These are phyloP conservation scores for Anser brachyrhynchus DNA, from an alignment of 2,113 vertebrate genomes.

Conservation along the genomic window DNA sequence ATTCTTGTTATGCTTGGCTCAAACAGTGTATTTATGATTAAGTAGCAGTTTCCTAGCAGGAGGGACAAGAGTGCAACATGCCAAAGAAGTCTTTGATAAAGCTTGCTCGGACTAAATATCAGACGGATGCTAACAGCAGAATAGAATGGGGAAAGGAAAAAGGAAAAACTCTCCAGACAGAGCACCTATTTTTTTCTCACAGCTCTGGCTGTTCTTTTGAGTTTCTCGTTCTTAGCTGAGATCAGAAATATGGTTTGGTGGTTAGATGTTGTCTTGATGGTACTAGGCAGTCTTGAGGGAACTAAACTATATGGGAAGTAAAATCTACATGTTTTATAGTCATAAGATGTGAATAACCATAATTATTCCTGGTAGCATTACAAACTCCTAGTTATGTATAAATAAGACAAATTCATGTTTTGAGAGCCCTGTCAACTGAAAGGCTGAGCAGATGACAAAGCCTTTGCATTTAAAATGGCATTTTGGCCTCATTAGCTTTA, in stretches of 20 bases:
- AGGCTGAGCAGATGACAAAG: constrained; percentile 15
- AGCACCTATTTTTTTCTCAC: neutral
- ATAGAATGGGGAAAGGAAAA: neutral
- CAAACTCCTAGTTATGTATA: neutral
- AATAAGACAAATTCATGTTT: neutral
- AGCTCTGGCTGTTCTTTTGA: neutral
- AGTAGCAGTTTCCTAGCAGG: neutral
- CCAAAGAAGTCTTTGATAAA: neutral
- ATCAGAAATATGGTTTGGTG: neutral
- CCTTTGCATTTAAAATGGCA: neutral
- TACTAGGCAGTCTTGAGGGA: neutral
- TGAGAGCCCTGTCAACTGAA: neutral
- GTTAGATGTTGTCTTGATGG: neutral
- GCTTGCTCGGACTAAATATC: neutral
- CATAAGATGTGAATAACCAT: neutral
- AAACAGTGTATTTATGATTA: neutral
- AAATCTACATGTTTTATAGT: neutral
- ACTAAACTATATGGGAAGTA: neutral
- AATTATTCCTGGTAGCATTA: constrained; percentile 8
- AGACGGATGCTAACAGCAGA: neutral
- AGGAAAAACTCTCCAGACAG: neutral
- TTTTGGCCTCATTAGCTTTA: constrained; percentile 27
- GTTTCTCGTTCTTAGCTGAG: neutral
- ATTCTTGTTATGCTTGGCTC: neutral
- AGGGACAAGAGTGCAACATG: neutral